phyloP scores from a whole-genome alignment of 1,140 invertebrate species.

The Colletes latitarsis region DNA sequence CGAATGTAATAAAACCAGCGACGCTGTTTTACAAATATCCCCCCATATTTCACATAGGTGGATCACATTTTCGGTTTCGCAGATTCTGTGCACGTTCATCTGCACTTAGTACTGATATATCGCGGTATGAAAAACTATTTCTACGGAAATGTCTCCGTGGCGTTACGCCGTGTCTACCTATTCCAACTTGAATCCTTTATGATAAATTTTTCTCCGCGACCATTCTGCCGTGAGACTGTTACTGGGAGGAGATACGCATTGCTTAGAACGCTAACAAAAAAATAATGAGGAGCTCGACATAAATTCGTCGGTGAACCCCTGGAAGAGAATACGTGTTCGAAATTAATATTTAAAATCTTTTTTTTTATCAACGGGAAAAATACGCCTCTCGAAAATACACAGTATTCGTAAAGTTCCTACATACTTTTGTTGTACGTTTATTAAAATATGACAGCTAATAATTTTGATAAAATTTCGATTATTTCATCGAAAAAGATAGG shows the following conservation, averaged over 20 bases:
- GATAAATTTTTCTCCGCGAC: conserved; percentile 14
- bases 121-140: conserved; percentile 24
- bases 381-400: background rate
- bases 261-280: background rate
- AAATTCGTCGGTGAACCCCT: background rate
- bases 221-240: too few species aligned
- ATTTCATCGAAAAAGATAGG: background rate
- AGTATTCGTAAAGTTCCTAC: too few species aligned
- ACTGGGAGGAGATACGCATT: background rate
- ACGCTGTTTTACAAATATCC: conserved; percentile 30
- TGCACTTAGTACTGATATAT: conserved; percentile 21
- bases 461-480: background rate
- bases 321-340: conserved; percentile 3
- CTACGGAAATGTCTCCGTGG: conserved; percentile 15
- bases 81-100: conserved; percentile 30
- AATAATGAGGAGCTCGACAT: background rate
- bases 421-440: too few species aligned
- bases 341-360: background rate
- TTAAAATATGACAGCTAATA: too few species aligned
- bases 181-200: conserved; percentile 21
- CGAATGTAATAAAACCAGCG: background rate
- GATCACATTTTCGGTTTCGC: conserved; percentile 26
- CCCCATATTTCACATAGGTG: conserved; percentile 14
- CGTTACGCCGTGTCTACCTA: conserved; percentile 22
- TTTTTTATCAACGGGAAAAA: background rate